phyloP scores from a whole-genome alignment of 2,888 invertebrate genomes.

The Clunio marinus region DNA sequence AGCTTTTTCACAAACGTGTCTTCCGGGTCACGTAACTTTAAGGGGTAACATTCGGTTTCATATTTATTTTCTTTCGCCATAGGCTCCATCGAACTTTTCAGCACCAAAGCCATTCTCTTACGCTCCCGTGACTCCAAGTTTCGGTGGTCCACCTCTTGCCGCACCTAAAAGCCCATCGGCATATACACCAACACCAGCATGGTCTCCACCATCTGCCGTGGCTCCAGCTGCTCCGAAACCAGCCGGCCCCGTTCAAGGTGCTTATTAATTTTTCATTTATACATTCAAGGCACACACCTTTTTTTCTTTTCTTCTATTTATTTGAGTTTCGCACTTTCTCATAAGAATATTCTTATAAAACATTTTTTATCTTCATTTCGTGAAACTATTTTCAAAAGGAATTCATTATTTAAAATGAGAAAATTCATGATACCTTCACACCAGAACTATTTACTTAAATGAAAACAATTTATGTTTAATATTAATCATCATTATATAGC shows the following conservation, averaged over 20 bases:
- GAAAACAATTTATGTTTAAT: too few relatives aligned
- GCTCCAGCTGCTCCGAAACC: constrained; percentile 50
- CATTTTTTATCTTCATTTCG: neutral
- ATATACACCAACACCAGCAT: constrained; percentile 43
- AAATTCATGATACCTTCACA: too few relatives aligned
- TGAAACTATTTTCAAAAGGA: too few relatives aligned
- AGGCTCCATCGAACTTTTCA: constrained; percentile 47
- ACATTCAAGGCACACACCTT: constrained; percentile 16
- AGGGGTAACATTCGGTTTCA: neutral
- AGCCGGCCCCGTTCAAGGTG: constrained; percentile 49
- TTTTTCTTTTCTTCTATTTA: neutral
- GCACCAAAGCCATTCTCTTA: constrained; percentile 49
- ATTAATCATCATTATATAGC: too few relatives aligned
- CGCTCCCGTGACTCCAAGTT: neutral
- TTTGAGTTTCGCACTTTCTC: too few relatives aligned
- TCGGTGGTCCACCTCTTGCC: constrained; percentile 41
- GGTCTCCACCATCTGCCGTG: constrained; percentile 42
- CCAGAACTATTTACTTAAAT: too few relatives aligned
- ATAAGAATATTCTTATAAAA: neutral
- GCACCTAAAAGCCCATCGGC: constrained; percentile 43
- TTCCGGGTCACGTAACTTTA: constrained; percentile 6
- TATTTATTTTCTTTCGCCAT: constrained; percentile 37
- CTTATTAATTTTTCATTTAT: constrained; percentile 41
- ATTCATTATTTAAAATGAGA: too few relatives aligned
- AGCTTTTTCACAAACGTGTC: too few relatives aligned